Percentiles rank a stretch among this genome's conserved stretches.
Conservation (phyloP, 2,888 invertebrate genomes). For the Cacoxenus indagator region DNA sequence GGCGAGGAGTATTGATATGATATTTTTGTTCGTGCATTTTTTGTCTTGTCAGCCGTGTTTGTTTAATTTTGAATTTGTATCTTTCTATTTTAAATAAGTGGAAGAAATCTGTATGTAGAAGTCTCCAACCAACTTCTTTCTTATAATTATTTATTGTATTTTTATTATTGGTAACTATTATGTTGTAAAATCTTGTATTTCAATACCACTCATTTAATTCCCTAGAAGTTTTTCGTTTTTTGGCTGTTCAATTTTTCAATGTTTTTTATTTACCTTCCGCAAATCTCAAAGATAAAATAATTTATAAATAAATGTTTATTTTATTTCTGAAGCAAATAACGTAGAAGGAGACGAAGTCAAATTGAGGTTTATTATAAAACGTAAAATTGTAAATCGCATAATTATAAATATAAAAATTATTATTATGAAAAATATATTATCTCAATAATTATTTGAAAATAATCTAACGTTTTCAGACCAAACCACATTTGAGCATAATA, state of each 20-base stretch:
- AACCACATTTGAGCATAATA: no score
- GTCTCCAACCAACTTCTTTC: neutral
- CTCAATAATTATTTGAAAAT: constrained; percentile 17
- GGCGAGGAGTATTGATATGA: constrained; percentile 40
- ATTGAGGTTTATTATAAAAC: neutral
- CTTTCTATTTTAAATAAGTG: no score
- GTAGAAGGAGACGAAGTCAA: neutral
- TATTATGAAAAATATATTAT: neutral
- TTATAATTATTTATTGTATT: neutral
- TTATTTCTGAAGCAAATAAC: constrained; percentile 61
- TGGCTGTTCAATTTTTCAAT: constrained; percentile 34
- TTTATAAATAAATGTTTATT: constrained; percentile 57
- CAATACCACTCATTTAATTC: constrained; percentile 9
- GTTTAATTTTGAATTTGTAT: neutral
- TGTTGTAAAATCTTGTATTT: constrained; percentile 21
- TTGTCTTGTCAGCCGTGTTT: constrained; percentile 48
- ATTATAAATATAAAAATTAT: constrained; percentile 10
- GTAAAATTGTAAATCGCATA: constrained; percentile 12
- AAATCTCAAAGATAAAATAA: constrained; percentile 52
- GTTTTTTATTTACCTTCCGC: constrained; percentile 42
- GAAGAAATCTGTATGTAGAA: no score
- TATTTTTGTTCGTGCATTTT: constrained; percentile 59
- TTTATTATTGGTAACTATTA: neutral
- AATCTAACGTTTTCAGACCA: no score
- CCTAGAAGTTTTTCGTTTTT: neutral